A percentile compares a stretch with the other conserved stretches of the same genome.
Evolutionary conservation across 2,888 invertebrate species (phyloP).

Genomic region (Diloba caeruleocephala): DNA sequence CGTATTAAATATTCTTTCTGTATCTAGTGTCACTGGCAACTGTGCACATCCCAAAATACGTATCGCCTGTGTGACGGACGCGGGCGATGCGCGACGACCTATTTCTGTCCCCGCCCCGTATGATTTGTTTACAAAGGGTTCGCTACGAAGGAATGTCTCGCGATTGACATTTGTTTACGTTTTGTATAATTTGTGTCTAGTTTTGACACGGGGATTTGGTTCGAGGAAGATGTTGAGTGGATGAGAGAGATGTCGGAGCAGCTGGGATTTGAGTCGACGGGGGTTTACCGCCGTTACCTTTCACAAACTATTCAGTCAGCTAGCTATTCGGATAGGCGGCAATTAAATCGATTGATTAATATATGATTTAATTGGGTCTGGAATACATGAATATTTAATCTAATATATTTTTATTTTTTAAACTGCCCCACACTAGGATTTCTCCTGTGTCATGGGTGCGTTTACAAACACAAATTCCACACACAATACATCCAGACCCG

Average conservation of each 20-base stretch:
- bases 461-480: too few species aligned
- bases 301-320: too few species aligned
- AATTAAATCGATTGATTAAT: too few species aligned
- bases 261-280: slow-evolving; percentile 2
- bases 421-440: too few species aligned
- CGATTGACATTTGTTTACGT: slow-evolving; percentile 45
- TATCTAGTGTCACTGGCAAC: slow-evolving; percentile 59
- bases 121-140: slow-evolving; percentile 73
- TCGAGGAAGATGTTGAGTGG: slow-evolving; percentile 15
- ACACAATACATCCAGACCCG: too few species aligned
- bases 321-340: too few species aligned
- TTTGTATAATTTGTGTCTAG: slow-evolving; percentile 36
- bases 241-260: slow-evolving; percentile 11
- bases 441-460: too few species aligned
- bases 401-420: too few species aligned
- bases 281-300: background rate
- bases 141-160: slow-evolving; percentile 58
- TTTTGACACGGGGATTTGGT: slow-evolving; percentile 28
- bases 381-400: too few species aligned
- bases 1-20: slow-evolving; percentile 45
- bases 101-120: slow-evolving; percentile 59
- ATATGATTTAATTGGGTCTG: too few species aligned
- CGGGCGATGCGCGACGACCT: slow-evolving; percentile 62
- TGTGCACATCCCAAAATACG: slow-evolving; percentile 71
- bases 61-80: slow-evolving; percentile 57